These are phyloP conservation scores for Creontiades dilutus DNA, from an alignment of 2,888 invertebrate species.

Conservation along the genomic window DNA sequence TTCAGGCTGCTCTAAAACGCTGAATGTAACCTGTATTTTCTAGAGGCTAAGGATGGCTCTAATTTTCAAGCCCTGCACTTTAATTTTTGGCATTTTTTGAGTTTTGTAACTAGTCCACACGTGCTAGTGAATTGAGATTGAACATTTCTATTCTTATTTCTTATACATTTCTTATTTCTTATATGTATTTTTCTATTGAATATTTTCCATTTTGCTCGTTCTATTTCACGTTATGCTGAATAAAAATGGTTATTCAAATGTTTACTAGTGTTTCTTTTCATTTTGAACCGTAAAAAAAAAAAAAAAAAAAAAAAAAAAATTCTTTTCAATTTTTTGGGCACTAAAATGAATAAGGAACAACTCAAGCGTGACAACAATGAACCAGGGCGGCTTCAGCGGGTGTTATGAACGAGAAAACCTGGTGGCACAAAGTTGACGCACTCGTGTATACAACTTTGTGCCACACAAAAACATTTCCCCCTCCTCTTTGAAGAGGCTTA, in stretches of 20 bases:
- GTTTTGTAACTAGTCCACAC: not conserved
- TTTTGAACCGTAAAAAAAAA: not conserved
- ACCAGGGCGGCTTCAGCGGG: not conserved
- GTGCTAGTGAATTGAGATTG: not conserved
- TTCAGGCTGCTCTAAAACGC: not conserved
- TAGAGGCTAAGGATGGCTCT: not conserved
- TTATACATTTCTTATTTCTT: too few relatives aligned
- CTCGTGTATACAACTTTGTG: not conserved
- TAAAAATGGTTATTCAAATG: slow-evolving; percentile 12
- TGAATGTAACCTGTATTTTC: not conserved
- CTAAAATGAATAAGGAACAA: not conserved
- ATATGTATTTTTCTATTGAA: not conserved
- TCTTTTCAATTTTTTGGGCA: not conserved
- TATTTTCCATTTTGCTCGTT: not conserved
- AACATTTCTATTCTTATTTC: too few relatives aligned
- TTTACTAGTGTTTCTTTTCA: not conserved
- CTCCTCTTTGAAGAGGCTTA: not conserved
- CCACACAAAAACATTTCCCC: not conserved
- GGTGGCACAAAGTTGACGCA: slow-evolving; percentile 30
- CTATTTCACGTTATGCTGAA: not conserved
- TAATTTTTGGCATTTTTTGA: slow-evolving; percentile 5
- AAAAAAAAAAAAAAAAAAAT: slow-evolving; percentile 9
- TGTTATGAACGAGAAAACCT: not conserved
- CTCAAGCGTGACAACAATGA: not conserved
- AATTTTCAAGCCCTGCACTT: slow-evolving; percentile 22